phyloP scores from a whole-genome alignment of 2,113 vertebrate genomes.

The Eonycteris spelaea region DNA sequence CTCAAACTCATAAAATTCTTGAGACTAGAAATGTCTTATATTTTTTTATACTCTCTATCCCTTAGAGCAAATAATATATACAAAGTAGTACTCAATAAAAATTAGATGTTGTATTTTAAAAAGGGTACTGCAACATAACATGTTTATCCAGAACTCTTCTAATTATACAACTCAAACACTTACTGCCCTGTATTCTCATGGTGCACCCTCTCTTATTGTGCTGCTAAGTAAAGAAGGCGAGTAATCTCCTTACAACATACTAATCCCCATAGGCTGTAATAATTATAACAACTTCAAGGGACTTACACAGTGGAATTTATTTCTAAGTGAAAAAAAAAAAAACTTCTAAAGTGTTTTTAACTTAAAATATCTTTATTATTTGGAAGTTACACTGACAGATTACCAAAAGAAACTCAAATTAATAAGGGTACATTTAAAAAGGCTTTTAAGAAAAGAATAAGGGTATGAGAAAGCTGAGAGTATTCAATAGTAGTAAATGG shows the following conservation, averaged over 20 bases:
- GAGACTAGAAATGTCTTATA: neutral
- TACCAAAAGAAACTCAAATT: neutral
- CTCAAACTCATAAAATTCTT: neutral
- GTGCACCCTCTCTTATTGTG: neutral
- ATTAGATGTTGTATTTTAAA: neutral
- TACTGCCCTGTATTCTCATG: neutral
- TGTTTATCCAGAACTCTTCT: neutral
- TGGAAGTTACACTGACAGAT: neutral
- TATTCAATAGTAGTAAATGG: neutral
- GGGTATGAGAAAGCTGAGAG: neutral
- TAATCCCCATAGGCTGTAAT: constrained; percentile 48
- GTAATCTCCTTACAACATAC: constrained; percentile 52
- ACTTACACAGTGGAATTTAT: constrained; percentile 34
- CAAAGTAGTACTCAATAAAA: neutral
- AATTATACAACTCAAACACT: neutral
- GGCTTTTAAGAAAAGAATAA: neutral
- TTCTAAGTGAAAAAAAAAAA: constrained; percentile 33
- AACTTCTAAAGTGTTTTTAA: constrained; percentile 26
- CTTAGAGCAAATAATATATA: neutral
- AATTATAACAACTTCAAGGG: constrained; percentile 54
- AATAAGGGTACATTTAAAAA: neutral
- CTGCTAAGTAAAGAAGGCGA: constrained; percentile 26
- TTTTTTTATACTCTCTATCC: neutral
- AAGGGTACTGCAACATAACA: neutral
- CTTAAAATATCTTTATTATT: constrained; percentile 45